Conservation (phyloP, 2,888 invertebrate species). For the Tillus elongatus region DNA sequence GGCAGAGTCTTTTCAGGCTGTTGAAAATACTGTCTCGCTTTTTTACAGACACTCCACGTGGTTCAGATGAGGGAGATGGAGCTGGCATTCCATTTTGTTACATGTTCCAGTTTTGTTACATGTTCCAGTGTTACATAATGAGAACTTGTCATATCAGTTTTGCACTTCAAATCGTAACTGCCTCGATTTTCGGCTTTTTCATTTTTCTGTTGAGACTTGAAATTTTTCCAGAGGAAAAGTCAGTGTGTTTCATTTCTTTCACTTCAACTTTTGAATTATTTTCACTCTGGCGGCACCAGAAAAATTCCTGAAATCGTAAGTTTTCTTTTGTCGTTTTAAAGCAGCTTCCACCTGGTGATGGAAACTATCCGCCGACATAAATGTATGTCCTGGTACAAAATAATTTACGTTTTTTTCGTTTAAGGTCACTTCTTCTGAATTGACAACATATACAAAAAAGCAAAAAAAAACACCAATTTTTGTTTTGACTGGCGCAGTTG, state of each 20-base stretch:
- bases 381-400: conserved; percentile 1
- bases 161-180: too few species aligned
- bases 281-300: background rate
- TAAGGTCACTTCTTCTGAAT: background rate
- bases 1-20: too few species aligned
- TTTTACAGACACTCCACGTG: too few species aligned
- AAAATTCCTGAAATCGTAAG: conserved; percentile 6
- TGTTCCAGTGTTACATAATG: too few species aligned
- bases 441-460: background rate
- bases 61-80: too few species aligned
- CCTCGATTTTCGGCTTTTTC: too few species aligned
- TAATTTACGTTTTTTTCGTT: background rate
- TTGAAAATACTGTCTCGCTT: too few species aligned
- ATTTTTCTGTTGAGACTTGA: too few species aligned
- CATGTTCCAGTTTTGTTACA: too few species aligned
- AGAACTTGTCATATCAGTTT: too few species aligned
- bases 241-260: background rate
- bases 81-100: too few species aligned
- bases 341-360: background rate
- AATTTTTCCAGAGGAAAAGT: conserved; percentile 8
- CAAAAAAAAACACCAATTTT: background rate
- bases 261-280: conserved; percentile 3
- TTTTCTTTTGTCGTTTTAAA: background rate
- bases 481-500: background rate
- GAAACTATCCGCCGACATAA: background rate